phyloP scores from a whole-genome alignment of 2,797 vertebrate genomes.

The Pangasius sanitwongsei region DNA sequence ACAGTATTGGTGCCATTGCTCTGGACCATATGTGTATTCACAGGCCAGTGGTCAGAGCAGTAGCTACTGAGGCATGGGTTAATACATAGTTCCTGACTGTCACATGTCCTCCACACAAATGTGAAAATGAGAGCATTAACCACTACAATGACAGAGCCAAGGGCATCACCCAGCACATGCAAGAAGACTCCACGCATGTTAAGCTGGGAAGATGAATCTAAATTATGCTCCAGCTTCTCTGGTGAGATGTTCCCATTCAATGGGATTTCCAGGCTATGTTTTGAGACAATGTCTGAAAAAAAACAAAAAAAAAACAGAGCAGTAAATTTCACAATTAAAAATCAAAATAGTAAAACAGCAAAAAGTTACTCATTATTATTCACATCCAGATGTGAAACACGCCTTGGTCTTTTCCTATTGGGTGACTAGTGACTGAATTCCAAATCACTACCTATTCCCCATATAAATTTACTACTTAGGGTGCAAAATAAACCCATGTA shows the following conservation, averaged over 20 bases:
- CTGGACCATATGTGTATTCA: conserved; percentile 64
- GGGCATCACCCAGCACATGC: conserved; percentile 85
- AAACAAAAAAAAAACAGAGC: not conserved
- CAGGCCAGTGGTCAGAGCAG: conserved; percentile 64
- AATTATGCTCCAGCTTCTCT: conserved; percentile 66
- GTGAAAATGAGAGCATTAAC: conserved; percentile 85
- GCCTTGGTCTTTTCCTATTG: not conserved
- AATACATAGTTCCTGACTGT: conserved; percentile 69
- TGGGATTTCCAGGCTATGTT: conserved; percentile 69
- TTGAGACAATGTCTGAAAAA: conserved; percentile 61
- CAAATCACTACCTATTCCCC: not conserved
- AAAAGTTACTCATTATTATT: not conserved
- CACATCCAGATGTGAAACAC: not conserved
- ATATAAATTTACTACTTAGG: not conserved
- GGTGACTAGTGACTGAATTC: not conserved
- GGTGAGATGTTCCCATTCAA: conserved; percentile 74
- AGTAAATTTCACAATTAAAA: not conserved
- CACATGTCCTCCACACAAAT: conserved; percentile 79
- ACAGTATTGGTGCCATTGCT: conserved; percentile 45
- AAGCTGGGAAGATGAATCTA: conserved; percentile 73
- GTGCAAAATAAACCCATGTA: not conserved
- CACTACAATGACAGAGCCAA: conserved; percentile 87
- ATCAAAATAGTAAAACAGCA: not conserved
- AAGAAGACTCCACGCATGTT: conserved; percentile 90
- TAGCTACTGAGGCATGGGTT: conserved; percentile 78